A percentile compares a stretch with the other conserved stretches of the same genome.
Conservation (phyloP, 1,140 invertebrate genomes). For the Holotrichia oblita region DNA sequence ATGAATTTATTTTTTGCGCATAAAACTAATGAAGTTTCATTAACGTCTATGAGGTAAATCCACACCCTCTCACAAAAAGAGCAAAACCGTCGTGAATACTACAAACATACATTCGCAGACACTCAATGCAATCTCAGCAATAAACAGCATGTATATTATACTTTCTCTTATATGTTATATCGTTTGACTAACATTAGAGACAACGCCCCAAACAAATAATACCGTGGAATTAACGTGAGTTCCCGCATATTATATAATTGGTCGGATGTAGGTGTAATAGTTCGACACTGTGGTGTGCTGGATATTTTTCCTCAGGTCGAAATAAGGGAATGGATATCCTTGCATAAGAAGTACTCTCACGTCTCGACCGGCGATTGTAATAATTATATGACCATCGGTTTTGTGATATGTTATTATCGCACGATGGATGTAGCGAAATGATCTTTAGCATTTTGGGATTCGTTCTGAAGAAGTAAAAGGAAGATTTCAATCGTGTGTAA, state of each 20-base stretch:
- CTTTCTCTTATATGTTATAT: neutral
- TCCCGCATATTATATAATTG: neutral
- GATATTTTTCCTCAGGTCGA: neutral
- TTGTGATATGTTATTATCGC: neutral
- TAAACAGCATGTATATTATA: neutral
- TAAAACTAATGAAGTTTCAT: no score
- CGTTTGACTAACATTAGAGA: neutral
- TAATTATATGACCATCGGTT: neutral
- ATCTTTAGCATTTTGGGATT: neutral
- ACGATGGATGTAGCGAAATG: neutral
- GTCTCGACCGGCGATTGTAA: neutral
- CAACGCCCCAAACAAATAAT: conserved; percentile 19
- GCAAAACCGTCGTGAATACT: no score
- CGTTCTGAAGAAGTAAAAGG: no score
- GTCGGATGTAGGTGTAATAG: neutral
- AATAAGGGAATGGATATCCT: conserved; percentile 20
- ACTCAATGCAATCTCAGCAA: neutral
- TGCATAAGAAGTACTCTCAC: neutral
- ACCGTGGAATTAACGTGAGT: neutral
- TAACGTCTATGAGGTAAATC: neutral
- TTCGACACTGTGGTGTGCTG: neutral
- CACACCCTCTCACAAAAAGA: neutral
- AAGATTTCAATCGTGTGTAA: no score
- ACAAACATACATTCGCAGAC: neutral
- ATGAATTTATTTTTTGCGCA: no score